These are phyloP conservation scores for Drosophila parvula DNA, from an alignment of 1,140 invertebrate genomes.

Conservation along the genomic window DNA sequence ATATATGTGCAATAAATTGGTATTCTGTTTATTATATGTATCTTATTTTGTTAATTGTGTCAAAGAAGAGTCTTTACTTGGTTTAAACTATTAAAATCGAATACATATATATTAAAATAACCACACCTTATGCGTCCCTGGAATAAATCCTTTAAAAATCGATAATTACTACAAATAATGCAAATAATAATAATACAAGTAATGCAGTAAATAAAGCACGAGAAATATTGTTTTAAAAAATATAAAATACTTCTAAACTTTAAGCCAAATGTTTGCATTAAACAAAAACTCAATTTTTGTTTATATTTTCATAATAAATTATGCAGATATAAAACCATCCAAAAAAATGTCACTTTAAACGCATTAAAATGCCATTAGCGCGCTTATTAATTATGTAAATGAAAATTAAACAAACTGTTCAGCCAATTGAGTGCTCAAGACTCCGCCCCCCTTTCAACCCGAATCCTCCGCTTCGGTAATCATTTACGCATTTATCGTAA, in stretches of 20 bases:
- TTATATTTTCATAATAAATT: neutral
- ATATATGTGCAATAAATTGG: too few species aligned
- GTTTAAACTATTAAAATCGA: too few species aligned
- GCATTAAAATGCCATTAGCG: conserved; percentile 31
- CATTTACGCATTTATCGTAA: conserved; percentile 66
- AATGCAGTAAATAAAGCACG: neutral
- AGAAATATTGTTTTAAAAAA: neutral
- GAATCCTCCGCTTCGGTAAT: conserved; percentile 35
- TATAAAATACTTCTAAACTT: neutral
- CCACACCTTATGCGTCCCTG: too few species aligned
- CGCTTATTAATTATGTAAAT: conserved; percentile 59
- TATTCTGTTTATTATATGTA: too few species aligned
- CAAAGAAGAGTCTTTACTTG: too few species aligned
- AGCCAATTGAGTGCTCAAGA: conserved; percentile 52
- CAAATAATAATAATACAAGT: too few species aligned
- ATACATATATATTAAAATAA: too few species aligned
- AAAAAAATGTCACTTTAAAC: conserved; percentile 17
- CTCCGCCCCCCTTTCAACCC: neutral
- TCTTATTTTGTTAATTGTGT: too few species aligned
- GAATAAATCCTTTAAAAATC: too few species aligned
- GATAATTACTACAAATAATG: neutral
- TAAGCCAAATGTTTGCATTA: neutral
- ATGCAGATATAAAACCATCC: neutral
- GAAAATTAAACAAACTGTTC: conserved; percentile 49
- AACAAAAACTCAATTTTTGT: neutral